Conservation (phyloP, 2,888 invertebrate species). For the Sthenelais limicola region DNA sequence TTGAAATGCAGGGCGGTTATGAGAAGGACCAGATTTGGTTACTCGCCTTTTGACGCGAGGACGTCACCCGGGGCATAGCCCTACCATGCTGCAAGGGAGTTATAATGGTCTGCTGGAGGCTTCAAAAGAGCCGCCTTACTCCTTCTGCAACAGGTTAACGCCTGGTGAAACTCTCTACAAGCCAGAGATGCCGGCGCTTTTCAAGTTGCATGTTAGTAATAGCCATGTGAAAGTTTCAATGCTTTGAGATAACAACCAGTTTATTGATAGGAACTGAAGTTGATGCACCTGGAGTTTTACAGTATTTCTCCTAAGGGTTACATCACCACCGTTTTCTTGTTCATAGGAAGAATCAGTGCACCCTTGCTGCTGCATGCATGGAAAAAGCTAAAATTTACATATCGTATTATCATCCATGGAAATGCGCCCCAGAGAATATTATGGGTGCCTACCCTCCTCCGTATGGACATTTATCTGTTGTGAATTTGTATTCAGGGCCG, state of each 20-base stretch:
- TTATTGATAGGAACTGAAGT: too few relatives aligned
- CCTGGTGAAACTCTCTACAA: not conserved
- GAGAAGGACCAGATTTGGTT: constrained; percentile 12
- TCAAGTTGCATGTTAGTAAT: constrained; percentile 11
- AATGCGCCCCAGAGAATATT: too few relatives aligned
- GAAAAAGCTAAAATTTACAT: too few relatives aligned
- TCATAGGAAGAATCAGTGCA: too few relatives aligned
- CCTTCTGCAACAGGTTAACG: not conserved
- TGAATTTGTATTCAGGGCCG: too few relatives aligned
- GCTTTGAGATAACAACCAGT: not conserved
- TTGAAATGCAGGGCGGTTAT: not conserved
- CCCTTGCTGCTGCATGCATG: too few relatives aligned
- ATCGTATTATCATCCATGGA: too few relatives aligned
- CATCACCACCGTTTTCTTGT: too few relatives aligned
- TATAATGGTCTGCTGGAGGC: not conserved
- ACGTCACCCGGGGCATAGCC: not conserved
- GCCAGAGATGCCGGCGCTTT: not conserved
- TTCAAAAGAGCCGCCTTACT: constrained; percentile 13
- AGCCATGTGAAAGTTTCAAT: not conserved
- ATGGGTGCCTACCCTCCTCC: too few relatives aligned
- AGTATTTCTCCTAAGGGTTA: too few relatives aligned
- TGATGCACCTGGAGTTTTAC: too few relatives aligned
- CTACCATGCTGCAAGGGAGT: not conserved
- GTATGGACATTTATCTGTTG: too few relatives aligned
- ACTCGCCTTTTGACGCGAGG: constrained; percentile 17